phyloP scores from a whole-genome alignment of 2,797 vertebrate genomes.

The Rhinichthys osculus region DNA sequence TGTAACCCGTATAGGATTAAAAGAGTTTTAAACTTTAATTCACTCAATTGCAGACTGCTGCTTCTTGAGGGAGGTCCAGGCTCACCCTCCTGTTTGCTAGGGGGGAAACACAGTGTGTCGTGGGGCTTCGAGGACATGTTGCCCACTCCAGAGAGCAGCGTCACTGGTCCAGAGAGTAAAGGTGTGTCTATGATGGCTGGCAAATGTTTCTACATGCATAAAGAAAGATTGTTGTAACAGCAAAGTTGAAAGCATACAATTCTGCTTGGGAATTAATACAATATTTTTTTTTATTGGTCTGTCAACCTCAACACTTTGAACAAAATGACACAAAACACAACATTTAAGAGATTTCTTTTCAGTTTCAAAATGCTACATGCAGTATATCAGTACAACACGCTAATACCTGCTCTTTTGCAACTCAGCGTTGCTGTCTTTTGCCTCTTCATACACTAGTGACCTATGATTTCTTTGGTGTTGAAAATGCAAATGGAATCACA shows the following conservation, averaged over 20 bases:
- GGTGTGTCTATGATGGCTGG: conserved; percentile 73
- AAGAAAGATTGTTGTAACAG: background rate
- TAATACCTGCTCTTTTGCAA: no score
- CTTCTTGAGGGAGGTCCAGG: conserved; percentile 97
- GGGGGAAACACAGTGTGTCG: conserved; percentile 96
- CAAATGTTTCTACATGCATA: background rate
- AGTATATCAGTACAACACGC: no score
- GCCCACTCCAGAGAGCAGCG: conserved; percentile 91
- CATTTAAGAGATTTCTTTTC: no score
- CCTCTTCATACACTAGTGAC: no score
- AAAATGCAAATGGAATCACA: no score
- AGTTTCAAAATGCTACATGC: no score
- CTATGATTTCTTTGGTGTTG: background rate
- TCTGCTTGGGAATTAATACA: background rate
- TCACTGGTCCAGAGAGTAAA: conserved; percentile 91
- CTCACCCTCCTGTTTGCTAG: conserved; percentile 95
- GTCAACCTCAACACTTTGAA: background rate
- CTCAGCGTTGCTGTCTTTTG: no score
- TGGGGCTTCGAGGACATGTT: conserved; percentile 99
- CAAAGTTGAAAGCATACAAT: background rate
- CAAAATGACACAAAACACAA: no score
- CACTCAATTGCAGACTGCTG: conserved; percentile 82
- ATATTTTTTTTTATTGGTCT: background rate
- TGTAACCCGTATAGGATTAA: background rate
- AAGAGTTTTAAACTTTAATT: background rate